phyloP scores from a whole-genome alignment of 2,888 invertebrate genomes.

The Hypercompe scribonia region DNA sequence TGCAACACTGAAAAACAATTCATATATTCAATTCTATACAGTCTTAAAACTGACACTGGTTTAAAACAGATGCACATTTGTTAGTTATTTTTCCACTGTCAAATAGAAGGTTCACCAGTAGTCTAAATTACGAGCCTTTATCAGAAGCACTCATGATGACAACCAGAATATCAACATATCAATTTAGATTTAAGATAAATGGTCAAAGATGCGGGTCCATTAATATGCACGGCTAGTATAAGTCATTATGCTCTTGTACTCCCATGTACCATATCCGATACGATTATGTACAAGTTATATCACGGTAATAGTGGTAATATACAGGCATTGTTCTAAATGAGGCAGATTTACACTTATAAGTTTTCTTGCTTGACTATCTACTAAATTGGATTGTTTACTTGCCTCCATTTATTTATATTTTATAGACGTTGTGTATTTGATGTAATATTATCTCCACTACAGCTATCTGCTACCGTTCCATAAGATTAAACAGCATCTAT shows the following conservation, averaged over 20 bases:
- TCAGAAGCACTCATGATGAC: neutral
- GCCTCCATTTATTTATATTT: neutral
- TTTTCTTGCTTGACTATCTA: neutral
- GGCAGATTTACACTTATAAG: neutral
- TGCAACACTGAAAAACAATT: no score
- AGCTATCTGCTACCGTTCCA: neutral
- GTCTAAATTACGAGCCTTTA: neutral
- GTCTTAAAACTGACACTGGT: no score
- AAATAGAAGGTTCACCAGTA: neutral
- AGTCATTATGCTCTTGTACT: neutral
- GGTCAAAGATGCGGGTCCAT: constrained; percentile 46
- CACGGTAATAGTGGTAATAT: no score
- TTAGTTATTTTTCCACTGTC: no score
- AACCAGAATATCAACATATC: neutral
- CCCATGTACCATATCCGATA: neutral
- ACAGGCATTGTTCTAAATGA: neutral
- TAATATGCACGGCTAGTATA: constrained; percentile 44
- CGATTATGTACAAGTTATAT: neutral
- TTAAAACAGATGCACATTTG: no score
- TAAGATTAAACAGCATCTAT: no score
- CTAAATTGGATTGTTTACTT: neutral
- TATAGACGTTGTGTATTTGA: no score
- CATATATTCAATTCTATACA: no score
- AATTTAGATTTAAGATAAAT: constrained; percentile 26
- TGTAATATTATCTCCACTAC: no score